Base-by-base conservation (phyloP, 2,888 invertebrate species). In the Anthophora plumipes region DNA sequence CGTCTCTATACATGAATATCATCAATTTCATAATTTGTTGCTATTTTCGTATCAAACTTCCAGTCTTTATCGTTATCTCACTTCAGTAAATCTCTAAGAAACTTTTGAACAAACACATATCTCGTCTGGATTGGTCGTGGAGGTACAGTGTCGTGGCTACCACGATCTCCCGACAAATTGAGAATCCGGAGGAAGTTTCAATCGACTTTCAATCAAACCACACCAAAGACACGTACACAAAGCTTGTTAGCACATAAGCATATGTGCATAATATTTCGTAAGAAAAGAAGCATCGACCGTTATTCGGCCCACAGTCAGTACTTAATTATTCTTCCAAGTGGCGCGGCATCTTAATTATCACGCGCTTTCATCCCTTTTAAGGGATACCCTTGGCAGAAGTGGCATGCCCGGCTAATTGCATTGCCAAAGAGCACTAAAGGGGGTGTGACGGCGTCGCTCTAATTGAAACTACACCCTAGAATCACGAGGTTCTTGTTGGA, bases 321-420 rank as follows among this genome's bases (percentile, higher is more conserved):
- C 74, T 79, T 86, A 84, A 87, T 85, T 85, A 84, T 84, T 79
- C 77, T 63, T 50, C 70, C 61, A 75, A 81, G 79, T 75, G 72
- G 66, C 52, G 57, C 72, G 69, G 71, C 74, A 69, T 85, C 87
- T 85, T 85, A 84, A 85, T 85, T 85, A 85, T 87, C 75, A 59
- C 82, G 77, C 77, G 68, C 85, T 75, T 80, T 80, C 77, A 72
- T 41, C 52, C 85, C 80, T 76, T 86, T 84, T 85, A 77, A 57
- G 79, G 77, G 74, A 79, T 75, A 73, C 78, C 73, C 78, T 79
- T 59, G 55, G 39, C 70, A 61, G 70, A 39, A 84, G 77, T 77
- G 75, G 67, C 54, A 75, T 63, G 59, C 82, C 79, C 43, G 85
- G 82, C 82, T 85, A 85, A 85, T 85, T 85, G 85, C 84, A 82